Evolutionary conservation across 2,888 invertebrate genomes (phyloP), one percentile per base, ranked within the genome.

Genomic region (Palloptera scutellata): DNA sequence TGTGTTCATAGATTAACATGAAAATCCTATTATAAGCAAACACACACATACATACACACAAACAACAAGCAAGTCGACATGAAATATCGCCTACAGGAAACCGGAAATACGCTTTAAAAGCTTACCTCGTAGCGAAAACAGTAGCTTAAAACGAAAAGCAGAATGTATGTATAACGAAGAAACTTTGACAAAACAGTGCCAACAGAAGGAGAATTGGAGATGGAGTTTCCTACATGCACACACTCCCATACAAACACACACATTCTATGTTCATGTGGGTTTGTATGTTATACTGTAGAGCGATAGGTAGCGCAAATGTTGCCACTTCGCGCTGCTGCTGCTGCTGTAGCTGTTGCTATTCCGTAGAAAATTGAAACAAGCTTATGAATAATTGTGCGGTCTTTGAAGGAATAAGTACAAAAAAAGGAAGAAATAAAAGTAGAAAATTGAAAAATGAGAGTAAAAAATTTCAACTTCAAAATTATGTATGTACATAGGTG

Each of bases 91-190:
- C 48, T 48, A 48, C 48, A 48, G 48, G 48, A 48, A 48, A 48
- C 48, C 48, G 48, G 48, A 48, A 48, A 8, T 48, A 48, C 48
- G 48, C 13, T 48, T 48, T 48, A 48, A 48, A 48, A 48, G 48
- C 48, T 48, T 48, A 48, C 2, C 48, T 48, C 15, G 48, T 48
- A 48, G 13, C 13, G 8, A 15, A 3, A 48, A 48, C 48, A 12
- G 48, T 4, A 30, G 15, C 48, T 48, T 3, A 15, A 15, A 48
- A 15, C 8, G 8, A 48, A 48, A 48, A n/a, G n/a, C n/a, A n/a
- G 48, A 48, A 15, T n/a, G n/a, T n/a, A n/a, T n/a, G n/a, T 48
- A 48, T 3, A 48, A 48, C 12, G 48, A 48, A 1, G 8, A 15
- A 2, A 6, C 30, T 30, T 30, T 30, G 30, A 4, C 30, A 30